Conservation (phyloP, 2,113 vertebrate genomes). For the Podocnemis expansa region DNA sequence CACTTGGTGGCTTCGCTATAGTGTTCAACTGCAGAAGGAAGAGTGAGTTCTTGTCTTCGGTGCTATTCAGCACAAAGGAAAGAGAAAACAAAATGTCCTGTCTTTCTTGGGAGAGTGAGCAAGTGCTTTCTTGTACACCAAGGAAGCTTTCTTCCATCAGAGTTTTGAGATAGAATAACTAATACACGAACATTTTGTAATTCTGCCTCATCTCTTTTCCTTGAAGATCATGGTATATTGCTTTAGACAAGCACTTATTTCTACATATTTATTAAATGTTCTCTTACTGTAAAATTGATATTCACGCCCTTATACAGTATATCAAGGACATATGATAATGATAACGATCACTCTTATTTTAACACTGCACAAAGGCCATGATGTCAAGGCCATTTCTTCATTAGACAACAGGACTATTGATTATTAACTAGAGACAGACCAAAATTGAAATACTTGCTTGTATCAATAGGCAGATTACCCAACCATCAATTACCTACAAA, state of each 20-base stretch:
- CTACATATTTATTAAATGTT: conserved; percentile 66
- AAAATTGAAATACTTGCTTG: conserved; percentile 70
- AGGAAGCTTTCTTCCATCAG: conserved; percentile 45
- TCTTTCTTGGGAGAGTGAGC: not conserved
- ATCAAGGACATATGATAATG: conserved; percentile 85
- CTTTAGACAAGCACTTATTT: conserved; percentile 71
- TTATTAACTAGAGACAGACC: conserved; percentile 77
- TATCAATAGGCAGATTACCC: conserved; percentile 64
- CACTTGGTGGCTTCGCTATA: conserved; percentile 38
- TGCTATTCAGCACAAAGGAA: not conserved
- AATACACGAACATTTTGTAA: too few relatives aligned
- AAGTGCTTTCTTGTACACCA: conserved; percentile 29
- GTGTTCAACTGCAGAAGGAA: conserved; percentile 48
- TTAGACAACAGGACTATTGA: conserved; percentile 80
- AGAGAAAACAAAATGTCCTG: not conserved
- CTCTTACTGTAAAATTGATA: conserved; percentile 68
- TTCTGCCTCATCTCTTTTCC: conserved; percentile 52
- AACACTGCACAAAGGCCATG: conserved; percentile 77
- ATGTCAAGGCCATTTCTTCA: conserved; percentile 79
- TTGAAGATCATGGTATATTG: conserved; percentile 23
- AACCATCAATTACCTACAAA: conserved; percentile 63
- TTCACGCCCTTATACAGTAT: conserved; percentile 68
- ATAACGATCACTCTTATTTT: conserved; percentile 80
- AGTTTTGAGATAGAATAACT: conserved; percentile 64
- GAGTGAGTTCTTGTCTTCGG: conserved; percentile 19